Evolutionary conservation across 2,888 invertebrate species (phyloP).

Genomic region (Standfussiana lucernea): DNA sequence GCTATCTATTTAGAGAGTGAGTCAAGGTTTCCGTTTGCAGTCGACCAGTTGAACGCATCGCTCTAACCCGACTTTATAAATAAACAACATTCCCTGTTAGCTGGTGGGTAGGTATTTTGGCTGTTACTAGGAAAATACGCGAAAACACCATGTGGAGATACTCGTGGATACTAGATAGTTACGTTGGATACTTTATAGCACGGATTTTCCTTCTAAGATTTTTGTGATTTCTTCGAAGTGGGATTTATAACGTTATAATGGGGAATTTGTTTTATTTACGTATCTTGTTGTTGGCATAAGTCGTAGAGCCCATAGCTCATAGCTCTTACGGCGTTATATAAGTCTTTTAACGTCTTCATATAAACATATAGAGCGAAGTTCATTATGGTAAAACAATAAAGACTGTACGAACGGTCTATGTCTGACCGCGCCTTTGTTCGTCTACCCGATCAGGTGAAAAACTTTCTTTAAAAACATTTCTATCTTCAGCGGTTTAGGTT

Average conservation of each 20-base stretch:
- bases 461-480: not conserved
- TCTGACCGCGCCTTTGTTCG: not conserved
- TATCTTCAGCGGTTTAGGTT: not conserved
- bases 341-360: no score
- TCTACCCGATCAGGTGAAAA: not conserved
- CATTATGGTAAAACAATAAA: not conserved
- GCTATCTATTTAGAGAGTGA: constrained; percentile 80
- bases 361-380: not conserved
- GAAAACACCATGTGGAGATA: constrained; percentile 44
- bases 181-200: constrained; percentile 12
- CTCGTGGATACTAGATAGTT: constrained; percentile 15
- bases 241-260: not conserved
- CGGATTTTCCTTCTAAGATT: constrained; percentile 12
- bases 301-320: not conserved
- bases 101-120: constrained; percentile 7
- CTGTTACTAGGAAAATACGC: constrained; percentile 50
- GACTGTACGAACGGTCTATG: not conserved
- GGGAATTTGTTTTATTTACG: not conserved
- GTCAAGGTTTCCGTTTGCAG: constrained; percentile 77
- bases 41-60: constrained; percentile 65
- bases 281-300: not conserved
- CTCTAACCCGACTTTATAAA: constrained; percentile 66
- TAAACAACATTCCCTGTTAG: constrained; percentile 65
- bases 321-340: not conserved
- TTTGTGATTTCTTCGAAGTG: constrained; percentile 21